Conservation (phyloP, 2,797 vertebrate species). For the Micropoecilia bifurca region DNA sequence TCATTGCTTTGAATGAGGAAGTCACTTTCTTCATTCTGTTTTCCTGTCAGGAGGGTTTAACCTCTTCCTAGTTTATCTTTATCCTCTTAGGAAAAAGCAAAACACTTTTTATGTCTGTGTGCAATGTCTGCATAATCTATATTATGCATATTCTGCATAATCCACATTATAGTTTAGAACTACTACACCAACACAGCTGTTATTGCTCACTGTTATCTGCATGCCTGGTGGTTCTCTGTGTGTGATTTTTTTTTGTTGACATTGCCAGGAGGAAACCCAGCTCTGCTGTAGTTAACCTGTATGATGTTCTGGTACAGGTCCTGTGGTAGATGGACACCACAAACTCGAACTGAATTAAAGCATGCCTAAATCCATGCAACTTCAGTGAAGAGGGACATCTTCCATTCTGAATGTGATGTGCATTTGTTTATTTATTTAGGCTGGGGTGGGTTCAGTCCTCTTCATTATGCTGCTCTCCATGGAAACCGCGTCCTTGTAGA, state of each 20-base stretch:
- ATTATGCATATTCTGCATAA: no score
- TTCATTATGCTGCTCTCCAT: slow-evolving; percentile 83
- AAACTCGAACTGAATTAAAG: slow-evolving; percentile 47
- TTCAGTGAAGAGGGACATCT: slow-evolving; percentile 15
- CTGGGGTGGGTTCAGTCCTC: slow-evolving; percentile 84
- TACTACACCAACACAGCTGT: neutral
- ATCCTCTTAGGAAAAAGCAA: neutral
- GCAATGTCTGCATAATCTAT: neutral
- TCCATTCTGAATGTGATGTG: slow-evolving; percentile 23
- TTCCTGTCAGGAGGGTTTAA: slow-evolving; percentile 2
- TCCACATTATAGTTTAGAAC: neutral
- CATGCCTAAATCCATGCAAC: slow-evolving; percentile 14
- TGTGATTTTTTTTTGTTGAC: slow-evolving; percentile 51
- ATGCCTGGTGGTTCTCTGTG: slow-evolving; percentile 21
- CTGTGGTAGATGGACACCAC: slow-evolving; percentile 31
- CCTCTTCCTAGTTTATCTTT: neutral
- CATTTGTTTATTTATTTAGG: slow-evolving; percentile 63
- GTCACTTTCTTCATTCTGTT: slow-evolving; percentile 10
- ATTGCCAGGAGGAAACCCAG: slow-evolving; percentile 32
- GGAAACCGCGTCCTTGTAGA: slow-evolving; percentile 79
- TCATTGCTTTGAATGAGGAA: neutral
- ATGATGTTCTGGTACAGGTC: slow-evolving; percentile 41
- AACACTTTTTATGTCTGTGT: neutral
- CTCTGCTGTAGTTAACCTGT: slow-evolving; percentile 24
- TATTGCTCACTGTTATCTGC: neutral